Base-by-base conservation (phyloP, 2,888 invertebrate genomes). In the Chirona hameri region DNA sequence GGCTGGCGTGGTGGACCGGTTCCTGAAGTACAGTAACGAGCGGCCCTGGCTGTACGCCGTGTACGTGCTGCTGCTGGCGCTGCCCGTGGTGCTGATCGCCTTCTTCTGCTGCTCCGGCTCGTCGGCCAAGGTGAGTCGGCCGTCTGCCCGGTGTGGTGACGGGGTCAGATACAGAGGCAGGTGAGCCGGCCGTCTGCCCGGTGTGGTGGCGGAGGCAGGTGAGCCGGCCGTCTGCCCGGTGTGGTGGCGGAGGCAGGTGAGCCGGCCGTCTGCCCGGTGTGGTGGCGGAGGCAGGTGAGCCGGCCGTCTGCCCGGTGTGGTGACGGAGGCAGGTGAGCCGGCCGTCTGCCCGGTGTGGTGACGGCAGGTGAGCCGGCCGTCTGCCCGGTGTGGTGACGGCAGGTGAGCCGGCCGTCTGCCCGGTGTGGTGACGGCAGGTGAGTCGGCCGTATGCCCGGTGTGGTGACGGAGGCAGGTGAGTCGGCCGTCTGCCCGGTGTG, bases 31-130 rank as follows among this genome's bases (percentile, higher is more conserved):
- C 87, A 93, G 95, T 84, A 93, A 93, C 86, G 93, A 95, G 85
- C 92, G 95, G 88, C 98, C 98, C 55, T 95, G 96, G 93, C 90
- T 97, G 86, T 98, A 95, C 93, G 95, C 92, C 81, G 92, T 96
- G 82, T 94, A 94, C 89, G 91, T 96, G 87, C 89, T 97, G 85
- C 91, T 92, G 83, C 89, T 93, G 86, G 93, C 95, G 87, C 89
- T 96, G 83, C 92, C 97, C 81, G 90, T 97, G 87, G 93, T 95
- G 82, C 89, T 94, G 86, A 88, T 94, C 87, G 91, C 95, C 86
- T 95, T 95, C 89, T 92, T 93, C 88, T 95, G 95, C 90, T 96
- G 94, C 89, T 85, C 86, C 79, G 39, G 46, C 1, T 9, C n/a
- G n/a, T n/a, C n/a, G 10, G 2, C n/a, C 80, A 80, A 85, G 83